These are phyloP conservation scores for Notiomystis cincta DNA, from an alignment of 2,113 vertebrate species.

Conservation along the genomic window DNA sequence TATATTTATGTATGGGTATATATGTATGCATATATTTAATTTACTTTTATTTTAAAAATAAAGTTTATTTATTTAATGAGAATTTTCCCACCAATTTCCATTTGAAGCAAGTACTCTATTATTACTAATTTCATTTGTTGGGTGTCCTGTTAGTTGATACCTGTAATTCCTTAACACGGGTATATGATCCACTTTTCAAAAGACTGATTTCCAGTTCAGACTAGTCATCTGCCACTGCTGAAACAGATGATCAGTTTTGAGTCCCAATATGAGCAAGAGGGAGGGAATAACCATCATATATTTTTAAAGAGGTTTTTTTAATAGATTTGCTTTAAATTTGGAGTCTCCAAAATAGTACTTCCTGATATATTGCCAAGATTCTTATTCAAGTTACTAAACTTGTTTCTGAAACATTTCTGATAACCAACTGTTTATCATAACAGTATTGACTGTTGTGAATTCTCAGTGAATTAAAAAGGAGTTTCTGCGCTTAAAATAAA, in stretches of 20 bases:
- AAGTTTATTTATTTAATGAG: background rate
- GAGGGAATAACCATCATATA: background rate
- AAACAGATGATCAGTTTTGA: background rate
- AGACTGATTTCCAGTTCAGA: background rate
- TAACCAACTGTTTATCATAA: too few species aligned
- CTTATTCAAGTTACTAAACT: background rate
- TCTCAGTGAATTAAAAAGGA: background rate
- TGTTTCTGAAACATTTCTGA: conserved; percentile 35
- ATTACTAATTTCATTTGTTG: background rate
- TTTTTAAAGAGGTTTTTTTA: background rate
- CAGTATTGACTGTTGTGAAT: background rate
- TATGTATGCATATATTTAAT: background rate
- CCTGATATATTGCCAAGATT: background rate
- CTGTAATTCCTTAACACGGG: background rate
- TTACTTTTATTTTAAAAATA: background rate
- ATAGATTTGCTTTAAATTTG: background rate
- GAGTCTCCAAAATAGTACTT: background rate
- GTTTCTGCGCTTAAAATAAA: background rate
- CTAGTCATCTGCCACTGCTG: background rate
- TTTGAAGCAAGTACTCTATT: background rate
- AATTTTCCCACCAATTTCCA: background rate
- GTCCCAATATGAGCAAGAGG: background rate
- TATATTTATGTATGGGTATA: background rate
- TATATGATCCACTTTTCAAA: background rate
- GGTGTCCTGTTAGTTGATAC: background rate